phyloP scores from a whole-genome alignment of 2,797 vertebrate species.

The Dermochelys coriacea region DNA sequence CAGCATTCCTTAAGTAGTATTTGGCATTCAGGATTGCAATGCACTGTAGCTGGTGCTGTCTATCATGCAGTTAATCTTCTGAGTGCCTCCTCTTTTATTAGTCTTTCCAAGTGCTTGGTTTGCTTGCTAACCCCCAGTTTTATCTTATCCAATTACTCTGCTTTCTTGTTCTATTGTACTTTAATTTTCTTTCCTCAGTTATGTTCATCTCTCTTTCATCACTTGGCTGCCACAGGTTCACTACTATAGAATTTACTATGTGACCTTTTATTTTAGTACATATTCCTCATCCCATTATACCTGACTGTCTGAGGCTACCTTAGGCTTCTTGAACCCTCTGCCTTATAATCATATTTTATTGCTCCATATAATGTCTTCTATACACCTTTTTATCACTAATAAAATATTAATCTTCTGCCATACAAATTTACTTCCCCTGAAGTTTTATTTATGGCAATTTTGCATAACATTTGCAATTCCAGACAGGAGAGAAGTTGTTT shows the following conservation, averaged over 20 bases:
- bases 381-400: neutral
- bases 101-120: neutral
- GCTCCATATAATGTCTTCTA: neutral
- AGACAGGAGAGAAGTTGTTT: neutral
- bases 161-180: neutral
- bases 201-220: neutral
- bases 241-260: neutral
- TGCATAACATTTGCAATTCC: neutral
- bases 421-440: neutral
- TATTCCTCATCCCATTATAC: neutral
- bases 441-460: neutral
- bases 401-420: neutral
- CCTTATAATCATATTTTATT: neutral
- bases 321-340: neutral
- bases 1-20: fast-evolving
- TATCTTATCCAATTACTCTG: neutral
- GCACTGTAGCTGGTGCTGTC: fast-evolving
- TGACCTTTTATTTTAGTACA: neutral
- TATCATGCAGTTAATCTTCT: fast-evolving
- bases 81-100: neutral
- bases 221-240: neutral
- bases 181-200: neutral
- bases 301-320: neutral
- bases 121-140: neutral
- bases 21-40: neutral